Percentiles rank a stretch among this genome's conserved stretches.
These are phyloP conservation scores for Turritopsis rubra DNA, from an alignment of 30 jellyfish, hydroid and myxozoan genomes.

Conservation along the genomic window DNA sequence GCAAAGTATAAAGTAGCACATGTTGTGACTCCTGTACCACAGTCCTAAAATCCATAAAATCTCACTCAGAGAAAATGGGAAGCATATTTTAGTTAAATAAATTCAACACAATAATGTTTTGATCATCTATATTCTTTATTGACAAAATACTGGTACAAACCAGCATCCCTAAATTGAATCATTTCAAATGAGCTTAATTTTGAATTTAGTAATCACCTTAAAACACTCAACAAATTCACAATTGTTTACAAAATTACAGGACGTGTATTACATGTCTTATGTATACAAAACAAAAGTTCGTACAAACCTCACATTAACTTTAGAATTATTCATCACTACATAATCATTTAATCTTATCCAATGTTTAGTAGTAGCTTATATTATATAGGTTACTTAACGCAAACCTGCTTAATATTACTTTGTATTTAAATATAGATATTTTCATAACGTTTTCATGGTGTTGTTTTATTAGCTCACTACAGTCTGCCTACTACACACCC, in stretches of 20 bases:
- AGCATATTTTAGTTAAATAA: too few relatives aligned
- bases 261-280: background rate
- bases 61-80: too few relatives aligned
- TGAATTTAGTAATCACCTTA: background rate
- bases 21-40: too few relatives aligned
- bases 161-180: background rate
- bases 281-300: background rate
- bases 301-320: background rate
- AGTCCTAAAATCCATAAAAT: too few relatives aligned
- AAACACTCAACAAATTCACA: background rate
- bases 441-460: background rate
- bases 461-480: too few relatives aligned
- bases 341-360: background rate
- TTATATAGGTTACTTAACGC: background rate
- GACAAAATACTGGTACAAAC: background rate
- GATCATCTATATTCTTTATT: background rate
- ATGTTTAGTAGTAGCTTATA: background rate
- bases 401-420: background rate
- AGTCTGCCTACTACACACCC: too few relatives aligned
- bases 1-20: too few relatives aligned
- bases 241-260: background rate
- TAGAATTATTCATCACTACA: background rate
- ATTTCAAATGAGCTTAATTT: background rate
- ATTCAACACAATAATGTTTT: too few relatives aligned
- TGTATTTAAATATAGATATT: background rate